A percentile compares a stretch with the other conserved stretches of the same genome.
phyloP scores from a whole-genome alignment of 2,888 invertebrate species.

The Eulithis prunata region DNA sequence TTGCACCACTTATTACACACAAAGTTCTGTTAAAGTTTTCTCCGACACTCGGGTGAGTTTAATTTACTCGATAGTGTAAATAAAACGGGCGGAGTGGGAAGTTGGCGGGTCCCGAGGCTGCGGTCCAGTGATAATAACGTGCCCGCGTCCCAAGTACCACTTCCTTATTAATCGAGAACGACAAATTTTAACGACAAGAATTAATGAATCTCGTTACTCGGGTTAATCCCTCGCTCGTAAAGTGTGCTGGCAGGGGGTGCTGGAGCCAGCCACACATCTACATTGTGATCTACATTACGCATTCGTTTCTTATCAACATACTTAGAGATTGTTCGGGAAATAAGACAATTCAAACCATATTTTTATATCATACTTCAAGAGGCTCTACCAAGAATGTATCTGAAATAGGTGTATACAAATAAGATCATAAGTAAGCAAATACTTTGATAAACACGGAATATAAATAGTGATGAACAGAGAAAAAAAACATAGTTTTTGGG shows the following conservation, averaged over 20 bases:
- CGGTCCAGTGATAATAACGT: conserved; percentile 83
- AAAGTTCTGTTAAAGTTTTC: conserved; percentile 84
- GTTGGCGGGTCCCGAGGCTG: conserved; percentile 76
- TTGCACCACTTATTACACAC: conserved; percentile 85
- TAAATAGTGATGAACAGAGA: background rate
- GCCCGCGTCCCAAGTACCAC: conserved; percentile 74
- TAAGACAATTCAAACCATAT: too few relatives aligned
- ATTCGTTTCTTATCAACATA: conserved; percentile 39
- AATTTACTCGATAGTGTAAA: conserved; percentile 85
- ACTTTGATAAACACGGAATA: too few relatives aligned
- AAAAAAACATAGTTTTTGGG: background rate
- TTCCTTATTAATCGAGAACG: conserved; percentile 85
- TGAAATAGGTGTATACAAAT: too few relatives aligned
- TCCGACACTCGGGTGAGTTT: conserved; percentile 83
- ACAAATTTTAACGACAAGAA: conserved; percentile 86
- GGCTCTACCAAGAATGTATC: too few relatives aligned
- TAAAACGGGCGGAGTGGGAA: conserved; percentile 82
- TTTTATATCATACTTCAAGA: too few relatives aligned
- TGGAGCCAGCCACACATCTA: conserved; percentile 52
- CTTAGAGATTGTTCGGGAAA: background rate
- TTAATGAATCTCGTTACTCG: conserved; percentile 85
- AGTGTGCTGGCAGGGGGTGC: conserved; percentile 79
- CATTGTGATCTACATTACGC: conserved; percentile 47
- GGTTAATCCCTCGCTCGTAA: conserved; percentile 85
- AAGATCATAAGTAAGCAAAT: too few relatives aligned